Evolutionary conservation across 1,140 invertebrate genomes (phyloP).

Genomic region (Teleopsis dalmanni): DNA sequence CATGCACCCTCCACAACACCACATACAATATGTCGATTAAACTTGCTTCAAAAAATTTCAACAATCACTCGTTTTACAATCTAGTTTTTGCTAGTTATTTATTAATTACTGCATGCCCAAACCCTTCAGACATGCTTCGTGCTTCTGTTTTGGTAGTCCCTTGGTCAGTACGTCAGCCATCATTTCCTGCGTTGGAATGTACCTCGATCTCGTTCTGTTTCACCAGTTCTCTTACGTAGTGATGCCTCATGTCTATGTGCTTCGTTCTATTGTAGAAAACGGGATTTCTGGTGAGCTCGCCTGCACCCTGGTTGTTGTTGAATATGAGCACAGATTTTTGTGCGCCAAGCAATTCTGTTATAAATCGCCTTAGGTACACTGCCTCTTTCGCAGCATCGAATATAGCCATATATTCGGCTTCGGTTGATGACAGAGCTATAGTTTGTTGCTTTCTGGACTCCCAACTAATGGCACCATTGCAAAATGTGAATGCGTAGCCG

Average conservation of each 20-base stretch:
- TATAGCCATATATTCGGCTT: constrained; percentile 42
- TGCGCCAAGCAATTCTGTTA: constrained; percentile 6
- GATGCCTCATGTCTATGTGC: constrained; percentile 28
- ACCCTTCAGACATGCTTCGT: too few species aligned
- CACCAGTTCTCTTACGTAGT: constrained; percentile 24
- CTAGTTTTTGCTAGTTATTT: too few species aligned
- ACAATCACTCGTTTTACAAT: too few species aligned
- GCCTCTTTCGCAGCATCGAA: constrained; percentile 20
- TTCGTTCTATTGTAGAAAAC: constrained; percentile 36
- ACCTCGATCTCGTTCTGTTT: too few species aligned
- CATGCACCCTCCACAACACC: too few species aligned
- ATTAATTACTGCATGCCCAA: too few species aligned
- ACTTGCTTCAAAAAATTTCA: too few species aligned
- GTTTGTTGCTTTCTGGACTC: constrained; percentile 36
- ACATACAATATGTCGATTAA: too few species aligned
- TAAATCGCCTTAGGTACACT: constrained; percentile 16
- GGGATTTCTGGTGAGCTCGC: constrained; percentile 40
- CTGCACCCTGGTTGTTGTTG: constrained; percentile 41
- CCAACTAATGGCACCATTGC: constrained; percentile 40
- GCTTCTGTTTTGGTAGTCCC: too few species aligned
- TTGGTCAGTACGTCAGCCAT: too few species aligned
- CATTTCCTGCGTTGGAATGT: too few species aligned
- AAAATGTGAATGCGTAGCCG: constrained; percentile 15
- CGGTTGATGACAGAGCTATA: constrained; percentile 30
- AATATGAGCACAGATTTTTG: constrained; percentile 10